These are phyloP conservation scores for Phymastichus coffea DNA, from an alignment of 1,140 invertebrate species.

Conservation along the genomic window DNA sequence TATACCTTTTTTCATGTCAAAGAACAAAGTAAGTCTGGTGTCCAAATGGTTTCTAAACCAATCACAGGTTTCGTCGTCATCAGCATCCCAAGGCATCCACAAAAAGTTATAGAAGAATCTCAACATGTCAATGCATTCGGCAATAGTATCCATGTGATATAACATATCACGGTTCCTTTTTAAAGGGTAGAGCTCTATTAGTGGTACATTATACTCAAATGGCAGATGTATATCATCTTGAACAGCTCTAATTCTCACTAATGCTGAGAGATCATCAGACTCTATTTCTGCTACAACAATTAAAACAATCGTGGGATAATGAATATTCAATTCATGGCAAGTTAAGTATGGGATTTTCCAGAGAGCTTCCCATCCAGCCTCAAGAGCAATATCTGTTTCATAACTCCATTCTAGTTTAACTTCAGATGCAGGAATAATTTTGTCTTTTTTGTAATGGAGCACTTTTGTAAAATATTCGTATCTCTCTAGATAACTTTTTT, in stretches of 20 bases:
- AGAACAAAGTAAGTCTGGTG: slow-evolving; percentile 57
- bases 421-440: slow-evolving; percentile 55
- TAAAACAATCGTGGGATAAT: slow-evolving; percentile 62
- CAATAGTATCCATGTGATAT: slow-evolving; percentile 56
- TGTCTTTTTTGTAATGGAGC: slow-evolving; percentile 45
- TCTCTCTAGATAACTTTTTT: slow-evolving; percentile 61
- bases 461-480: slow-evolving; percentile 58
- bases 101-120: slow-evolving; percentile 64
- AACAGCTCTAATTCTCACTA: slow-evolving; percentile 60
- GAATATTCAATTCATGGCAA: slow-evolving; percentile 60
- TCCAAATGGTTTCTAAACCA: slow-evolving; percentile 61
- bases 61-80: slow-evolving; percentile 60
- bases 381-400: slow-evolving; percentile 60
- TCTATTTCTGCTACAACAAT: slow-evolving; percentile 59
- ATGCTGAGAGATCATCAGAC: slow-evolving; percentile 54
- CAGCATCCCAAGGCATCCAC: slow-evolving; percentile 67
- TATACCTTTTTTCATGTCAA: slow-evolving; percentile 59
- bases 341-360: slow-evolving; percentile 64
- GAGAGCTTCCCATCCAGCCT: slow-evolving; percentile 63
- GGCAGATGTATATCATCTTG: slow-evolving; percentile 63
- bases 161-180: slow-evolving; percentile 57
- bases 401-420: slow-evolving; percentile 60
- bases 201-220: slow-evolving; percentile 58
- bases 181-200: slow-evolving; percentile 63
- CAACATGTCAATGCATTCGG: slow-evolving; percentile 48